These are phyloP conservation scores for Melinaea marsaeus DNA, from an alignment of 2,888 invertebrate genomes.

Conservation along the genomic window DNA sequence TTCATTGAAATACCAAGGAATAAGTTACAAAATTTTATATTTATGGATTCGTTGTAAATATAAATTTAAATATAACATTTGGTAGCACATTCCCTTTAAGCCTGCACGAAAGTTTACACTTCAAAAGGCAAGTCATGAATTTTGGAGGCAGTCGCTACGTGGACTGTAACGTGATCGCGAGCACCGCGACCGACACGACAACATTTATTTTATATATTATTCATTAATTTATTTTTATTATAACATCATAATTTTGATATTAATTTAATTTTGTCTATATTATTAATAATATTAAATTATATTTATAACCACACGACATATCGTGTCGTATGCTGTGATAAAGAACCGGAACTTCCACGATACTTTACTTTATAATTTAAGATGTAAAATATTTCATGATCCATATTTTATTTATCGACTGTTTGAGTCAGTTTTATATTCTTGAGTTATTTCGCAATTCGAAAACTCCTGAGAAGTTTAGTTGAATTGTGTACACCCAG, in stretches of 20 bases:
- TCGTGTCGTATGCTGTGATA: conserved; percentile 11
- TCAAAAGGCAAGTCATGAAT: conserved; percentile 62
- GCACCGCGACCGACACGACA: too few species aligned
- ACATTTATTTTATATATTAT: too few species aligned
- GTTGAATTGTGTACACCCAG: background rate
- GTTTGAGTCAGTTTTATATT: too few species aligned
- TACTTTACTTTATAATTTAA: conserved; percentile 30
- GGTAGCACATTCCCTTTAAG: conserved; percentile 53
- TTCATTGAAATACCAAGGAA: too few species aligned
- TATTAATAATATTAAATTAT: too few species aligned
- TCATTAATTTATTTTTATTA: too few species aligned
- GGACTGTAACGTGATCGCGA: too few species aligned
- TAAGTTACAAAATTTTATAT: conserved; percentile 19
- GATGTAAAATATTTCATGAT: conserved; percentile 35
- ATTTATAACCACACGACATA: background rate
- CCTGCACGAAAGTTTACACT: conserved; percentile 47
- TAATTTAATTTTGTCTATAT: too few species aligned
- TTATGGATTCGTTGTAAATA: conserved; percentile 12
- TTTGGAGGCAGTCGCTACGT: conserved; percentile 41
- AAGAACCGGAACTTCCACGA: conserved; percentile 18
- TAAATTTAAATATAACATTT: conserved; percentile 37
- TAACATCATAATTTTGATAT: too few species aligned
- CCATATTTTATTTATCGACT: conserved; percentile 12
- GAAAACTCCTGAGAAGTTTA: too few species aligned
- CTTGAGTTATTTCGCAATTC: too few species aligned